Percentiles rank a stretch among this genome's conserved stretches.
phyloP scores from a whole-genome alignment of 2,888 invertebrate genomes.

The Bombylius major region DNA sequence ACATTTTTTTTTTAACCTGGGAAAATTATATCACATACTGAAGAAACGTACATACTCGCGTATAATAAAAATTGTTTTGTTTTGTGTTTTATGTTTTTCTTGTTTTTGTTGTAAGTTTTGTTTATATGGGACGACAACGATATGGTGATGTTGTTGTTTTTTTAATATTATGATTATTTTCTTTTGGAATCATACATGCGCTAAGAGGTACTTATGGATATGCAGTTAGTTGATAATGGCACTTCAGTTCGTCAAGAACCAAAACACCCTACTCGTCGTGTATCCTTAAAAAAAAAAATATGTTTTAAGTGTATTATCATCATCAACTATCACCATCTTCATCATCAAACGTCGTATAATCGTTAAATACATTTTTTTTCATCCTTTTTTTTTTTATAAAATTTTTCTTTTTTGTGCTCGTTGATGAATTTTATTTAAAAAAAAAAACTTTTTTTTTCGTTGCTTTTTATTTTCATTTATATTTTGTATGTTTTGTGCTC shows the following conservation, averaged over 20 bases:
- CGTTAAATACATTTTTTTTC: too few species aligned
- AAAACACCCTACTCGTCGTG: conserved; percentile 12
- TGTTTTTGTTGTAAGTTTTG: neutral
- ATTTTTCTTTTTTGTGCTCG: too few species aligned
- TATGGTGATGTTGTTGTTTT: too few species aligned
- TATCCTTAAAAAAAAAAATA: conserved; percentile 3
- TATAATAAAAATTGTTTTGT: neutral
- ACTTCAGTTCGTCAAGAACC: conserved; percentile 31
- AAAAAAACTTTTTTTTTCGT: too few species aligned
- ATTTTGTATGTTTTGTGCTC: too few species aligned
- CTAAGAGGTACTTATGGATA: conserved; percentile 11
- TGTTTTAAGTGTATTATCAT: neutral
- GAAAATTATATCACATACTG: too few species aligned
- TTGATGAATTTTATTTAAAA: too few species aligned
- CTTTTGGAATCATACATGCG: neutral
- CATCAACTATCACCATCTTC: neutral
- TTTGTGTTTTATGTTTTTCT: neutral
- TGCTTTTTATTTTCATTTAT: too few species aligned
- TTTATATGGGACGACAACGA: neutral
- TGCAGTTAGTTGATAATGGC: conserved; percentile 33
- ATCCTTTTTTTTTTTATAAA: too few species aligned
- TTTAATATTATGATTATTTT: too few species aligned
- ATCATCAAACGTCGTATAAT: neutral
- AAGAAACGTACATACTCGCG: too few species aligned
- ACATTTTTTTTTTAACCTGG: too few species aligned